Percentiles rank a stretch among this genome's conserved stretches.
phyloP scores from a whole-genome alignment of 2,113 vertebrate genomes.

The Paradisaea rubra region DNA sequence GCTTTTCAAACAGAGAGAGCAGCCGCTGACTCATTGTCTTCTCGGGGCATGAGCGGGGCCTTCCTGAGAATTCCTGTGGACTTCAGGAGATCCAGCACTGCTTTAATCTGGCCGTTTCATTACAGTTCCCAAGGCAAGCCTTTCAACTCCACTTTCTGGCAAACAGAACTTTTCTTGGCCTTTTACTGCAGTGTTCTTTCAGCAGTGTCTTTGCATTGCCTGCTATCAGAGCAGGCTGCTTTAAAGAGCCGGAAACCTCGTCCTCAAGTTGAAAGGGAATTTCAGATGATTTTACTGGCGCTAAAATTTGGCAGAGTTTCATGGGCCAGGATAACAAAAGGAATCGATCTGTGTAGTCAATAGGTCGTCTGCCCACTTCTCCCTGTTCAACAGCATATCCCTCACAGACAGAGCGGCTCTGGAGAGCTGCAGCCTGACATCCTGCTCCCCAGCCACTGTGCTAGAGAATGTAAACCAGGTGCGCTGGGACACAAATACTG shows the following conservation, averaged over 20 bases:
- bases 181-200: constrained; percentile 14
- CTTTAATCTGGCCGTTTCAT: constrained; percentile 37
- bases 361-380: background rate
- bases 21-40: constrained; percentile 7
- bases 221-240: background rate
- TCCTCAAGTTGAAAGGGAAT: constrained; percentile 21
- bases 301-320: constrained; percentile 38
- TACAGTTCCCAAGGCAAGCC: background rate
- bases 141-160: constrained; percentile 45
- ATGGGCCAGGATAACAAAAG: constrained; percentile 11
- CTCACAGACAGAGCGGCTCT: background rate
- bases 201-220: constrained; percentile 30
- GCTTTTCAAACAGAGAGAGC: background rate
- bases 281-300: background rate
- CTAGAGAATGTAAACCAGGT: background rate
- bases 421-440: background rate
- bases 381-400: background rate
- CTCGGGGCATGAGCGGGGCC: background rate
- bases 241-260: constrained; percentile 26
- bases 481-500: background rate
- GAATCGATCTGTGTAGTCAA: constrained; percentile 30
- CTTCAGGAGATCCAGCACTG: constrained; percentile 1
- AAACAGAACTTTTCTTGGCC: constrained; percentile 41
- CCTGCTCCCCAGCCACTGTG: background rate
- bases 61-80: constrained; percentile 35